Evolutionary conservation across 2,888 invertebrate species (phyloP), one percentile per base, ranked within the genome.

Genomic region (Drosophila gaucha): DNA sequence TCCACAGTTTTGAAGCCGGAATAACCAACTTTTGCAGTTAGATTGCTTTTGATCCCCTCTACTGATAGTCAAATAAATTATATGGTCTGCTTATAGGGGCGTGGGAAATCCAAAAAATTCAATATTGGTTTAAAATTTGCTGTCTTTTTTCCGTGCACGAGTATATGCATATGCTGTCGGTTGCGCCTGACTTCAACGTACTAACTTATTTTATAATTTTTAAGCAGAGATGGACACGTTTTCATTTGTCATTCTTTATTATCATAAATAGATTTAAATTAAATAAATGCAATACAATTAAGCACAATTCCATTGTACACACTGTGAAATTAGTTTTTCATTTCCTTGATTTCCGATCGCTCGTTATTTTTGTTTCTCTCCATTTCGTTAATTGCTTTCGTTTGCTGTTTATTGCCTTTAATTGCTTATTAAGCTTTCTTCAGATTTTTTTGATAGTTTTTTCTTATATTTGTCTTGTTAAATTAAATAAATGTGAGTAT

Each of bases 231-330:
- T 5, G 2, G 43, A 46, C 8, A 16, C 28, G 3, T 4, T 28
- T 39, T 50, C 41, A 51, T 62, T 77, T 73, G 67, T 82, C 74
- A 75, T 84, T 88, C 75, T 87, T 84, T 85, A 88, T 85, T 85
- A 87, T 85, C 78, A 89, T 83, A 88, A 86, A 80, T 85, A 79
- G 72, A 83, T 82, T 89, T 89, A 84, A 86, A 79, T 78, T 87
- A 89, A 87, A 76, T 89, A 90, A 90, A 89, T 89, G 89, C 89
- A 85, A 80, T 86, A 86, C 79, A 85, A 88, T 85, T 89, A 90
- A 89, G 90, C 90, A 89, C 90, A 87, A 78, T 83, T 83, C 62
- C 86, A 88, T 76, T 63, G 72, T 69, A 79, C 73, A 67, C 63
- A 65, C 83, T 67, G 68, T 83, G 88, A 86, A 88, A 82, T 82